phyloP scores from a whole-genome alignment of 2,888 invertebrate species.

The Trissoscelio sp. region DNA sequence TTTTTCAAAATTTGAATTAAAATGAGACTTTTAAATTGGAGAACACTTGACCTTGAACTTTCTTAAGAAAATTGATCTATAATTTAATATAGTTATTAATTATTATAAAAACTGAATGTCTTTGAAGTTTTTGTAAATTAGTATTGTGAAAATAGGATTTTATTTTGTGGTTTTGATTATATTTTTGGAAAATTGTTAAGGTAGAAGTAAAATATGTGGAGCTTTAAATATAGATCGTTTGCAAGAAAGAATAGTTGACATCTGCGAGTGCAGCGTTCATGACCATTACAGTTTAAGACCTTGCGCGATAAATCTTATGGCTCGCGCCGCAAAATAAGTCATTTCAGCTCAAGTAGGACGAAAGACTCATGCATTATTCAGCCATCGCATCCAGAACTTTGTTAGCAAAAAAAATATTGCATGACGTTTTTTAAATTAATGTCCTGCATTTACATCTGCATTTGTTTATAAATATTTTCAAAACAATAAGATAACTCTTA shows the following conservation, averaged over 20 bases:
- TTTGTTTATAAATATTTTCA: too few relatives aligned
- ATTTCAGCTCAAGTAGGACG: conserved; percentile 64
- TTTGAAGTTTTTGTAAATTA: too few relatives aligned
- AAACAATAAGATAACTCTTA: too few relatives aligned
- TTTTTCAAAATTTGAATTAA: too few relatives aligned
- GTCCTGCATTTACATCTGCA: too few relatives aligned
- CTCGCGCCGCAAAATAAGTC: conserved; percentile 60
- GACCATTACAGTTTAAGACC: conserved; percentile 65
- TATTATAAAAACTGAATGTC: too few relatives aligned
- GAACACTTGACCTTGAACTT: not conserved
- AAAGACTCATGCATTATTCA: conserved; percentile 59
- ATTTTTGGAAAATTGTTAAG: too few relatives aligned
- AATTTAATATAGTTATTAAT: too few relatives aligned
- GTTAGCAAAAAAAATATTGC: conserved; percentile 10
- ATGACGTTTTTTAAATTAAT: too few relatives aligned
- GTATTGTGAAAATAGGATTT: too few relatives aligned
- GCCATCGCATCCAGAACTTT: conserved; percentile 17
- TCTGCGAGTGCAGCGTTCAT: conserved; percentile 37
- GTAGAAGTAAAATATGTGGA: too few relatives aligned
- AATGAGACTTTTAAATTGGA: not conserved
- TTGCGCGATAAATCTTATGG: conserved; percentile 65
- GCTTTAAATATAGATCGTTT: conserved; percentile 36
- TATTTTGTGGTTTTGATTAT: too few relatives aligned
- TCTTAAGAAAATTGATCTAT: not conserved
- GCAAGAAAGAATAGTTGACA: conserved; percentile 46